Base-by-base conservation (phyloP, 2,888 invertebrate species). In the Galeruca laticollis region DNA sequence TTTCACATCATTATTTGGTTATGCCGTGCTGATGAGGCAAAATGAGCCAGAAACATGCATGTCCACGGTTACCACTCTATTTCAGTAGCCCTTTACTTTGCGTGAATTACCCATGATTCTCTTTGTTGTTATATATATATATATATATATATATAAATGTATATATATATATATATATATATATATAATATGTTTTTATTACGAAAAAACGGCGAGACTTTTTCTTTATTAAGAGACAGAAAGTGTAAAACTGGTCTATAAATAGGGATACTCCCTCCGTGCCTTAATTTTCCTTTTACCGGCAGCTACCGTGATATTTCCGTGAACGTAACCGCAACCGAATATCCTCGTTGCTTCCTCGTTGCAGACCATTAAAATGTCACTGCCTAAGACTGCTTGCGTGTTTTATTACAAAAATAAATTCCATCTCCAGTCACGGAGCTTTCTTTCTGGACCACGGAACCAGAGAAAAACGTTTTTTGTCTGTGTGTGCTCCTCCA, bases 371-470 rank as follows among this genome's bases (percentile, higher is more conserved):
- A 79, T 81, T 79, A 80, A 81, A 80, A 78, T 78, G 81, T 80
- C 81, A 79, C 78, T 77, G 73, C 69, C 78, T 78, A 77, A 79
- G 79, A 78, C 78, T 78, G 77, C 74, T 78, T 68, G 75, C 76
- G 79, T 81, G 79, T 79, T 81, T 81, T 81, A 79, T 81, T 78
- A 75, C 80, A 78, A 80, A 80, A 80, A 81, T 80, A 79, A 81
- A 81, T 80, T 81, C 78, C 73, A 76, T 76, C 73, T 70, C 74
- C 71, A 75, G 72, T 74, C 74, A 73, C 73, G 47, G 73, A 49
- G 62, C 57, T 69, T 67, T 69, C 70, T 63, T 70, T 72, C 61
- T 68, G 49, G 54, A 57, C 51, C 67, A 63, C 40, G 63, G 62
- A 59, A 33, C 54, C 33, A 43, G 21, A 54, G 35, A 43, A 56